Conservation (phyloP, 2,888 invertebrate genomes). For the Drosophila atripex region DNA sequence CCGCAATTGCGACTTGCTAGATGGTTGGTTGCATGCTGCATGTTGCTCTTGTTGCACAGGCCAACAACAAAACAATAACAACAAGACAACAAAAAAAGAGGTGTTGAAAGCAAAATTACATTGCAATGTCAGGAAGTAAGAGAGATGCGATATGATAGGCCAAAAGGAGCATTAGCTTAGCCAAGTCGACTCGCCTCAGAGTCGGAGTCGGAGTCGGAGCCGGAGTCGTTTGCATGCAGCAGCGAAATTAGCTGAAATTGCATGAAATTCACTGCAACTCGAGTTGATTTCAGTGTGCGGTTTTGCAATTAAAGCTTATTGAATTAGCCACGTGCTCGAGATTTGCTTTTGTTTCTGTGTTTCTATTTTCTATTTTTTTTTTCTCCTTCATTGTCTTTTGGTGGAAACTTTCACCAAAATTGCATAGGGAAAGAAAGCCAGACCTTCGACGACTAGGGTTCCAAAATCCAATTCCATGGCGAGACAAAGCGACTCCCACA, state of each 20-base stretch:
- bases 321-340: conserved; percentile 73
- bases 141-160: conserved; percentile 78
- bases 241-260: conserved; percentile 74
- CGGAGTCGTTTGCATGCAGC: conserved; percentile 70
- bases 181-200: not conserved
- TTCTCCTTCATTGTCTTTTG: not conserved
- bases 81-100: conserved; percentile 52
- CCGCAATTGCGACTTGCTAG: conserved; percentile 69
- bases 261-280: conserved; percentile 55
- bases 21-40: not conserved
- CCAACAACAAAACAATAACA: not conserved
- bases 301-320: conserved; percentile 72
- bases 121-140: conserved; percentile 75
- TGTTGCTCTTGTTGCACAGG: not conserved
- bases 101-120: conserved; percentile 80
- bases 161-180: conserved; percentile 21
- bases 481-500: conserved; percentile 34
- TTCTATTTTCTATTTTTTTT: no score
- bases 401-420: conserved; percentile 48
- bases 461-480: conserved; percentile 3
- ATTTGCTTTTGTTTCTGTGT: conserved; percentile 28
- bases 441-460: conserved; percentile 4
- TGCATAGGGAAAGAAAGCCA: conserved; percentile 29
- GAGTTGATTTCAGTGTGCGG: conserved; percentile 29
- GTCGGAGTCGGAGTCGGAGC: not conserved